Evolutionary conservation across 2,888 invertebrate species (phyloP).

Genomic region (Eucera pruinosa): DNA sequence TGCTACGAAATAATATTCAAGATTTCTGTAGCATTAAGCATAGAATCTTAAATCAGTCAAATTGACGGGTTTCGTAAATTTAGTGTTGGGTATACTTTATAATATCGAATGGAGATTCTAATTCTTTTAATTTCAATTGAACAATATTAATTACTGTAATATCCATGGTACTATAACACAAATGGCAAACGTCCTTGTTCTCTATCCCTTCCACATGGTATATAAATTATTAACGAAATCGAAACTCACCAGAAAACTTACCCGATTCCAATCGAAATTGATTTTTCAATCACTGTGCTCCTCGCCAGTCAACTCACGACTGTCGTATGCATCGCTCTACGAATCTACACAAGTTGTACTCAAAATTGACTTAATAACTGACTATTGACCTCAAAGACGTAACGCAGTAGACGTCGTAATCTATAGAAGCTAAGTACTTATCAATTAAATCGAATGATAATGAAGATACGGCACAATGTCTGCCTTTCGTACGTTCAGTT

Average conservation of each 20-base stretch:
- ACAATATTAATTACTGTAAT: too few species aligned
- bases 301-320: not conserved
- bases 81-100: too few species aligned
- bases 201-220: too few species aligned
- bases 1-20: too few species aligned
- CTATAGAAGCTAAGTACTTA: conserved; percentile 31
- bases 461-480: conserved; percentile 15
- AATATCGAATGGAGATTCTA: too few species aligned
- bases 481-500: not conserved
- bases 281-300: conserved; percentile 2
- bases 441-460: conserved; percentile 49
- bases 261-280: not conserved
- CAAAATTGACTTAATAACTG: conserved; percentile 41
- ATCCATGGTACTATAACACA: too few species aligned
- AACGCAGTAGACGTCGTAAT: conserved; percentile 32
- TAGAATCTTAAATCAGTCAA: too few species aligned
- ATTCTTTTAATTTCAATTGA: too few species aligned
- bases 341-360: conserved; percentile 1
- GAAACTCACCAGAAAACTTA: conserved; percentile 15
- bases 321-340: conserved; percentile 8
- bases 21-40: too few species aligned
- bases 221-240: too few species aligned
- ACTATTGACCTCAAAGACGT: conserved; percentile 38
- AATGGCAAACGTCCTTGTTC: too few species aligned
- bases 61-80: too few species aligned